Evolutionary conservation across 2,888 invertebrate species (phyloP).

Genomic region (Heteromurus nitidus): DNA sequence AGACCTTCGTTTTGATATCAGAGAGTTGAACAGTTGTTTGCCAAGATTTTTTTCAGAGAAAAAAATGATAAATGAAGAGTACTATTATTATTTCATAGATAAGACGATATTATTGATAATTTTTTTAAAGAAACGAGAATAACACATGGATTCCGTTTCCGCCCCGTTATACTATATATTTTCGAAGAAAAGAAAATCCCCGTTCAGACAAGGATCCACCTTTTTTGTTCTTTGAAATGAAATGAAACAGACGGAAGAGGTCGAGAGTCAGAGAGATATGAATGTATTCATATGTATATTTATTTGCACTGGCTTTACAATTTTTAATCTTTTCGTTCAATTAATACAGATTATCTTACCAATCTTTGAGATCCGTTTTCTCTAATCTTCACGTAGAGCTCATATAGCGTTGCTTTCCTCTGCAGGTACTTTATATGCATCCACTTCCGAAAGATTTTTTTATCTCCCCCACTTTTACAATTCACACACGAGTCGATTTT

Average conservation of each 20-base stretch:
- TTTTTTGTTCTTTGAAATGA: neutral
- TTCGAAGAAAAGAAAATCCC: too few relatives aligned
- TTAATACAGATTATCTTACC: too few relatives aligned
- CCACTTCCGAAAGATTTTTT: too few relatives aligned
- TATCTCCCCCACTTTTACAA: too few relatives aligned
- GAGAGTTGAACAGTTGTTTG: neutral
- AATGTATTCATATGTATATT: too few relatives aligned
- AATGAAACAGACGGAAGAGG: neutral
- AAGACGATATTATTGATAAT: slow-evolving; percentile 9
- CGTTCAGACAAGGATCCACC: neutral
- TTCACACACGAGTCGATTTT: neutral
- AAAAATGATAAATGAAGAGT: slow-evolving; percentile 2
- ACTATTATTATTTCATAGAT: slow-evolving; percentile 7
- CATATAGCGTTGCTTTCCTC: neutral
- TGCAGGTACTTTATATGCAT: neutral
- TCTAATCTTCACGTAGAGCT: neutral
- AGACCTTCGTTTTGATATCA: slow-evolving; percentile 3
- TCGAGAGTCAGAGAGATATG: too few relatives aligned
- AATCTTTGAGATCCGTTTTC: too few relatives aligned
- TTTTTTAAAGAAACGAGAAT: slow-evolving; percentile 17
- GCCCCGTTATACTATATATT: slow-evolving; percentile 14
- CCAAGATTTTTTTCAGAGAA: slow-evolving; percentile 18
- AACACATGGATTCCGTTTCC: slow-evolving; percentile 21
- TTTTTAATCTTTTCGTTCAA: too few relatives aligned
- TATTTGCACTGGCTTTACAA: too few relatives aligned